phyloP scores from a whole-genome alignment of 2,113 vertebrate species.

The Seriola quinqueradiata region DNA sequence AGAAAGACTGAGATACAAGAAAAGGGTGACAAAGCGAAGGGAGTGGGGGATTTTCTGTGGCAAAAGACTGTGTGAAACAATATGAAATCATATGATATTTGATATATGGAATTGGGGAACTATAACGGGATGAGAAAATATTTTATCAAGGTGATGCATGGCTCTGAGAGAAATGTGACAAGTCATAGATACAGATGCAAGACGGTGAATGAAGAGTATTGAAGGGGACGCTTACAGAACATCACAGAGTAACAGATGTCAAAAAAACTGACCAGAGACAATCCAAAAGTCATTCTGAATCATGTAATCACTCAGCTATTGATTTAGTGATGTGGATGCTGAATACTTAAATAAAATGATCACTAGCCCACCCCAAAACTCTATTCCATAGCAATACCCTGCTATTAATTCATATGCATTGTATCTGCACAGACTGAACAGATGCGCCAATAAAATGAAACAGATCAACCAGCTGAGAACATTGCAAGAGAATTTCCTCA shows the following conservation, averaged over 20 bases:
- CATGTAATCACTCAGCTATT: constrained; percentile 10
- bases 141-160: too few relatives aligned
- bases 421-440: constrained; percentile 36
- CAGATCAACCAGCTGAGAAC: constrained; percentile 2
- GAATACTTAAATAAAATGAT: constrained; percentile 48
- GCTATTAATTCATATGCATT: constrained; percentile 45
- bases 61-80: neutral
- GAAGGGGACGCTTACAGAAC: neutral
- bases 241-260: neutral
- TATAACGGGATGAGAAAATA: too few relatives aligned
- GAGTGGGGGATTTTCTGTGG: neutral
- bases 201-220: too few relatives aligned
- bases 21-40: constrained; percentile 1
- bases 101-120: neutral
- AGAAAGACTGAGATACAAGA: neutral
- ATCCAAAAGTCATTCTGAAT: neutral
- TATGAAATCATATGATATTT: neutral
- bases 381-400: neutral
- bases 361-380: constrained; percentile 16
- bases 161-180: too few relatives aligned
- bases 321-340: constrained; percentile 27
- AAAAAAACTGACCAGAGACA: neutral
- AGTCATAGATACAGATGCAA: too few relatives aligned
- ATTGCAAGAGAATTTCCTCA: constrained; percentile 5
- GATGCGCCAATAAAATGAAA: constrained; percentile 24